Percentiles rank a stretch among this genome's conserved stretches.
phyloP scores from a whole-genome alignment of 2,888 invertebrate genomes.

The Drosophila kanekoi region DNA sequence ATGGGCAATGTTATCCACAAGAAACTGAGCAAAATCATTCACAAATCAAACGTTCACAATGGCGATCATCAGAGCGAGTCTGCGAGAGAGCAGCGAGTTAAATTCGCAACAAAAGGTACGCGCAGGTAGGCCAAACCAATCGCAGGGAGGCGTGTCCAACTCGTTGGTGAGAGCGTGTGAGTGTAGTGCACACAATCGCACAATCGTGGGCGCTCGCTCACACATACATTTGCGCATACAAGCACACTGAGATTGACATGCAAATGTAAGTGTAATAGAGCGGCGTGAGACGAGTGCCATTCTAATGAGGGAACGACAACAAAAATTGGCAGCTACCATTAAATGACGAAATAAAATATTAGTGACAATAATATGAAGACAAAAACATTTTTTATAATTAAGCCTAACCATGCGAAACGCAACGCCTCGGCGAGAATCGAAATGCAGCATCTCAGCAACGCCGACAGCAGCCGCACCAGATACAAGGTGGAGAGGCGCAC shows the following conservation, averaged over 20 bases:
- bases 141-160: constrained; percentile 74
- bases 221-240: constrained; percentile 15
- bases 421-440: constrained; percentile 77
- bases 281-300: constrained; percentile 36
- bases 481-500: constrained; percentile 40
- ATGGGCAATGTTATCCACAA: too few relatives aligned
- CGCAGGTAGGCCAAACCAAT: constrained; percentile 63
- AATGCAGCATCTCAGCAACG: constrained; percentile 70
- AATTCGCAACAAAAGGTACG: constrained; percentile 72
- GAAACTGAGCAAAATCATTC: constrained; percentile 11
- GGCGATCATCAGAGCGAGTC: constrained; percentile 60
- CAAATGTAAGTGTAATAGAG: constrained; percentile 31
- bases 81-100: constrained; percentile 28
- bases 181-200: constrained; percentile 17
- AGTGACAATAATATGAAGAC: constrained; percentile 77
- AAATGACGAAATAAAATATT: constrained; percentile 72
- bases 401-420: constrained; percentile 80
- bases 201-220: constrained; percentile 24
- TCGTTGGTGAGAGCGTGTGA: constrained; percentile 28
- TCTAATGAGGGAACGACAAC: constrained; percentile 74
- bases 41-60: constrained; percentile 39
- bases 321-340: constrained; percentile 75
- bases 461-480: constrained; percentile 25
- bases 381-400: constrained; percentile 80
- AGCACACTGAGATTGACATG: constrained; percentile 20